Evolutionary conservation across 2,888 invertebrate species (phyloP), one percentile per base, ranked within the genome.

Genomic region (Dastarcus helophoroides): DNA sequence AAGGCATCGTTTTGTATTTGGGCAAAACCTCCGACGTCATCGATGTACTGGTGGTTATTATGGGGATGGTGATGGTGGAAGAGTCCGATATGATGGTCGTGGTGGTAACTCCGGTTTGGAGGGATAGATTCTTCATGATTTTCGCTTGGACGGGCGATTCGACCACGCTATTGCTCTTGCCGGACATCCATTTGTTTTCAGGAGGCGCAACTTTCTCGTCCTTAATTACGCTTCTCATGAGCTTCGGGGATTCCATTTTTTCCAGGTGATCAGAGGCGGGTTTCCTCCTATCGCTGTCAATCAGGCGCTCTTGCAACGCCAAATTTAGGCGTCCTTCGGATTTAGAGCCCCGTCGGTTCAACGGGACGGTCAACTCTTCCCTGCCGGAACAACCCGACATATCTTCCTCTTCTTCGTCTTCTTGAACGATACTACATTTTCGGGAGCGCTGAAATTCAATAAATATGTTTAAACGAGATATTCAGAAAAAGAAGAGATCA

Each of bases 391-490:
- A 67, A 40, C 71, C 54, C 22, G 68, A 58, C 39, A 67, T 68
- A 46, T 83, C 88, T 50, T 91, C 90, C 53, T 85, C 82, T 50
- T 89, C 90, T 47, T 91, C 91, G 56, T 93, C 93, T 54, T 86
- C 86, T 46, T 86, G 81, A 12, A 91, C 90, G 48, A 91, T 88
- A 51, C 88, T 88, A 64, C 89, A 91, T 54, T 90, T 90, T 29
- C 89, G 72, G 13, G 76, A 75, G 29, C 85, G 69, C 67, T 76
- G 44, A 57, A 60, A 32, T n/a, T 15, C 26, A 31, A 32, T 16
- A 22, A 22, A 23, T n/a, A n/a, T n/a, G n/a, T n/a, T n/a, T n/a
- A n/a, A n/a, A n/a, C n/a, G n/a, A n/a, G n/a, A n/a, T n/a, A n/a
- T n/a, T 3, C 24, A 5, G 4, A 7, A 23, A 3, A n/a, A 23